Evolutionary conservation across 2,797 vertebrate genomes (phyloP), one percentile per base, ranked within the genome.

Genomic region (Malurus leucopterus): DNA sequence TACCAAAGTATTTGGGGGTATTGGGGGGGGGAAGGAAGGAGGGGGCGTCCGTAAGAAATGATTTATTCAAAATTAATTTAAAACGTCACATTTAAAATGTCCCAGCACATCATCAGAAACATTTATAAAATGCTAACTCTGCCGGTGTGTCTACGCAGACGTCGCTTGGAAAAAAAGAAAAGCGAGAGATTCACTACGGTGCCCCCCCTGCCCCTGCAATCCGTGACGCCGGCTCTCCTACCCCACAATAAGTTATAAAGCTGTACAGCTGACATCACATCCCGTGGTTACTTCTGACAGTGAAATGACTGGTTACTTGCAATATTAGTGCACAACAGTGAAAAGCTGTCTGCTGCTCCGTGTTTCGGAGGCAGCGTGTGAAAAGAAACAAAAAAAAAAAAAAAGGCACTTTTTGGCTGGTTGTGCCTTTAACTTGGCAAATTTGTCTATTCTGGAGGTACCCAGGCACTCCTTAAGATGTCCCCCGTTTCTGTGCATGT

Each of bases 371-470:
- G 88, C 63, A 84, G 79, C 2, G 82, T 16, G 87, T 91, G 87
- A 90, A 94, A 95, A 90, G 74, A 62, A 94, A 92, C 94, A 74
- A 86, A 86, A 88, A 93, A 36, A 36, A 36, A 36, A 36, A 36
- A 86, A 97, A 86, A 97, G 97, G 97, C 97, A 97, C 97, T 97
- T 95, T 84, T 94, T 95, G 96, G 96, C 93, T 93, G 92, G 90
- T 95, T 91, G 96, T 69, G 94, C 96, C 96, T 96, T 96, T 86
- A 76, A 95, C 96, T 96, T 95, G 87, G 95, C 97, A 95, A 95
- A 93, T 96, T 94, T 93, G 90, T 82, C 80, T 74, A 29, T 82
- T 94, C 85, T 94, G 93, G 93, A 88, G 92, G 94, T 93, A 86
- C 77, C 86, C 93, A 95, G 94, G 95, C 93, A 92, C 96, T 95